Evolutionary conservation across 2,888 invertebrate species (phyloP).

Genomic region (Epirrhoe tristata): DNA sequence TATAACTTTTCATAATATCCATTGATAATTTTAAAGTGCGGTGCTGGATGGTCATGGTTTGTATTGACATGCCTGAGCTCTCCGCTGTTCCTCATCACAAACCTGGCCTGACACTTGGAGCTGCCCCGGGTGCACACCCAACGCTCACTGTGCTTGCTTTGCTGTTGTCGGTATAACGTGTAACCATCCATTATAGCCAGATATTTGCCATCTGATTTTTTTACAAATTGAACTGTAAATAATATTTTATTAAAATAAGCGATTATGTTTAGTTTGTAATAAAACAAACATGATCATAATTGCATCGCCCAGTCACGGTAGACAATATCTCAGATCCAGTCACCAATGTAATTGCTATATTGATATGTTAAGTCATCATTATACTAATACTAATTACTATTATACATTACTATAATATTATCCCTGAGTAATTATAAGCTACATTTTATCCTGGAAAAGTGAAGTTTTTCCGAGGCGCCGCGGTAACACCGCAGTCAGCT

Average conservation of each 20-base stretch:
- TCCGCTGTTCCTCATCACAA: not conserved
- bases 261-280: too few relatives aligned
- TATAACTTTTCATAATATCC: not conserved
- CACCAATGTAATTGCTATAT: too few relatives aligned
- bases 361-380: too few relatives aligned
- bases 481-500: too few relatives aligned
- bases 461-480: too few relatives aligned
- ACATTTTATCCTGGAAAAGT: too few relatives aligned
- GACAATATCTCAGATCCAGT: too few relatives aligned
- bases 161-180: conserved; percentile 24
- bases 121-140: conserved; percentile 23
- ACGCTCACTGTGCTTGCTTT: not conserved
- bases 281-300: too few relatives aligned
- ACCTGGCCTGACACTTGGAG: conserved; percentile 5
- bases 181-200: conserved; percentile 27
- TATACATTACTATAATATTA: too few relatives aligned
- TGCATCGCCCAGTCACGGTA: too few relatives aligned
- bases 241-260: not conserved
- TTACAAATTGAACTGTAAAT: conserved; percentile 10
- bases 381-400: too few relatives aligned
- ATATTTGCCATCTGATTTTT: conserved; percentile 10
- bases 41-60: not conserved
- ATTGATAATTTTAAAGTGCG: not conserved
- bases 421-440: too few relatives aligned
- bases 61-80: not conserved